These are phyloP conservation scores for Oreochromis niloticus DNA, from an alignment of 2,113 vertebrate genomes.

Conservation along the genomic window DNA sequence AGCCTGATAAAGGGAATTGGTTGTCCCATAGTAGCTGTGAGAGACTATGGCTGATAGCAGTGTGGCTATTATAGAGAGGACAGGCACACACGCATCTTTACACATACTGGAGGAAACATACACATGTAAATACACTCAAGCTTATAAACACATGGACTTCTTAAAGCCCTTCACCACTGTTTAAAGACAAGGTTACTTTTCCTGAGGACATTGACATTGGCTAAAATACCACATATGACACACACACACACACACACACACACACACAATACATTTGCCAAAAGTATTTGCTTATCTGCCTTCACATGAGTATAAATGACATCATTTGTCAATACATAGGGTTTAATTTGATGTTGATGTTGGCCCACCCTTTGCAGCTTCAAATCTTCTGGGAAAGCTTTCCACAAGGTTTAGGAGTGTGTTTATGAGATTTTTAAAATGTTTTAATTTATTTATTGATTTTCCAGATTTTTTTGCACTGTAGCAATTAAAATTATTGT, in stretches of 20 bases:
- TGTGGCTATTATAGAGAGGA: constrained; percentile 55
- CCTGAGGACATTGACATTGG: background rate
- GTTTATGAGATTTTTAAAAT: background rate
- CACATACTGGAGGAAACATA: background rate
- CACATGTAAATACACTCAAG: constrained; percentile 12
- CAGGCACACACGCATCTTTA: background rate
- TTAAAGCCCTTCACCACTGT: background rate
- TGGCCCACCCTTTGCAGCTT: background rate
- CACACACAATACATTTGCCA: background rate
- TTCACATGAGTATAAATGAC: background rate
- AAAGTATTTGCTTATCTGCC: background rate
- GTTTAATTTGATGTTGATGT: background rate
- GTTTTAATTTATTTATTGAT: background rate
- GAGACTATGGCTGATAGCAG: constrained; percentile 60
- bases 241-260: background rate
- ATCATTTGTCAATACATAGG: background rate
- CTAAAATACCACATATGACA: background rate
- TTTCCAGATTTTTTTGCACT: background rate
- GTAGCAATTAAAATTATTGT: background rate
- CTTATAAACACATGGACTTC: background rate
- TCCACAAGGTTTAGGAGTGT: background rate
- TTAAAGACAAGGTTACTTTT: background rate
- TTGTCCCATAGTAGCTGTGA: constrained; percentile 64
- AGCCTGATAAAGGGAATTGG: constrained; percentile 71
- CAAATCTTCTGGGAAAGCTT: background rate